A percentile compares a stretch with the other conserved stretches of the same genome.
These are phyloP conservation scores for Homarus americanus DNA, from an alignment of 1,140 invertebrate species.

Conservation along the genomic window DNA sequence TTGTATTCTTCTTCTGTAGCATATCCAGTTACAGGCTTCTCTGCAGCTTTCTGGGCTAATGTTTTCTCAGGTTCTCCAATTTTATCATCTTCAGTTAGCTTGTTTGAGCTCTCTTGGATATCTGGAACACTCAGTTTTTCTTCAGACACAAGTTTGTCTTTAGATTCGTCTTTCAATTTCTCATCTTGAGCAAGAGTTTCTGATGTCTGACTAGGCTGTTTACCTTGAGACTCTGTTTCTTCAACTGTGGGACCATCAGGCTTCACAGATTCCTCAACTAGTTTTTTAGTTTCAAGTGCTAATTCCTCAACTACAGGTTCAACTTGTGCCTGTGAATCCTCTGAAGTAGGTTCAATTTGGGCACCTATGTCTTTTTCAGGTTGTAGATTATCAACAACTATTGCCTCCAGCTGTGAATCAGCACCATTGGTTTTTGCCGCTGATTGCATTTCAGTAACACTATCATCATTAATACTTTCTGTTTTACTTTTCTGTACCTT, in stretches of 20 bases:
- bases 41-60: conserved; percentile 54
- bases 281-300: neutral
- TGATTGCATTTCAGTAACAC: neutral
- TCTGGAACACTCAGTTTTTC: neutral
- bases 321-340: neutral
- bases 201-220: neutral
- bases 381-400: neutral
- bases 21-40: conserved; percentile 73
- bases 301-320: neutral
- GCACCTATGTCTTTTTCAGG: neutral
- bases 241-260: neutral
- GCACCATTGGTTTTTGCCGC: neutral
- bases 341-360: neutral
- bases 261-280: neutral
- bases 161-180: neutral
- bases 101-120: neutral
- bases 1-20: conserved; percentile 90
- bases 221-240: neutral
- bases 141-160: neutral
- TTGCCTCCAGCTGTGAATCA: neutral
- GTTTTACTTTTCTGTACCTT: neutral
- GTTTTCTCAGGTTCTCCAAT: conserved; percentile 56
- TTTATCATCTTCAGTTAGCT: conserved; percentile 76
- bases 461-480: neutral
- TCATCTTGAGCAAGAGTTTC: neutral